phyloP scores from a whole-genome alignment of 53 echinoderm and acorn worm species.

The Temnopleurus reevesii region DNA sequence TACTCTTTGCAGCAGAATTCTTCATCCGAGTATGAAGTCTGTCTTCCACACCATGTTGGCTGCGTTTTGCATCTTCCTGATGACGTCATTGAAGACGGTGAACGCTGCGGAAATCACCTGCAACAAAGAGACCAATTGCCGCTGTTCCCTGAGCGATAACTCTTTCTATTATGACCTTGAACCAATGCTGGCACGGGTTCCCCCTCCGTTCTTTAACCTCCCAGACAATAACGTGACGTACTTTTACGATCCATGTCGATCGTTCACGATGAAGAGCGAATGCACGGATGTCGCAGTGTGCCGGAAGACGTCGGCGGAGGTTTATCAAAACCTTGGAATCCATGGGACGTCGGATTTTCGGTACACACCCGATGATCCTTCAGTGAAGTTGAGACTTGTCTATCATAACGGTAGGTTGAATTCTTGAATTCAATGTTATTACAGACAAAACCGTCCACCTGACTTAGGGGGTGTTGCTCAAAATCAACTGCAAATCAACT shows the following conservation, averaged over 20 bases:
- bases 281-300: slow-evolving; percentile 42
- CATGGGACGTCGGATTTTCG: slow-evolving; percentile 5
- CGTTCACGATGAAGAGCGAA: slow-evolving; percentile 13
- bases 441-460: too few relatives aligned
- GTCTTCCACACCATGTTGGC: not conserved
- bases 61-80: not conserved
- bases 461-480: too few relatives aligned
- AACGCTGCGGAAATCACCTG: slow-evolving; percentile 4
- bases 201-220: slow-evolving; percentile 20
- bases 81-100: not conserved
- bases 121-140: slow-evolving; percentile 44
- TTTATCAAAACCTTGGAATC: slow-evolving; percentile 23
- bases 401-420: slow-evolving; percentile 44
- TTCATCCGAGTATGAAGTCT: not conserved
- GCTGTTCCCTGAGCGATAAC: slow-evolving; percentile 55
- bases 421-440: too few relatives aligned
- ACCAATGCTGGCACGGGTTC: slow-evolving; percentile 10
- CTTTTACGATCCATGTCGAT: slow-evolving; percentile 62
- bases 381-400: not conserved
- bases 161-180: slow-evolving; percentile 31
- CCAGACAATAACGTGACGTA: slow-evolving; percentile 16
- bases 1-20: not conserved
- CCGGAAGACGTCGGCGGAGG: not conserved
- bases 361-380: not conserved
- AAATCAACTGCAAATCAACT: too few relatives aligned